phyloP scores from a whole-genome alignment of 2,888 invertebrate genomes.

The Drosophila meridiana region DNA sequence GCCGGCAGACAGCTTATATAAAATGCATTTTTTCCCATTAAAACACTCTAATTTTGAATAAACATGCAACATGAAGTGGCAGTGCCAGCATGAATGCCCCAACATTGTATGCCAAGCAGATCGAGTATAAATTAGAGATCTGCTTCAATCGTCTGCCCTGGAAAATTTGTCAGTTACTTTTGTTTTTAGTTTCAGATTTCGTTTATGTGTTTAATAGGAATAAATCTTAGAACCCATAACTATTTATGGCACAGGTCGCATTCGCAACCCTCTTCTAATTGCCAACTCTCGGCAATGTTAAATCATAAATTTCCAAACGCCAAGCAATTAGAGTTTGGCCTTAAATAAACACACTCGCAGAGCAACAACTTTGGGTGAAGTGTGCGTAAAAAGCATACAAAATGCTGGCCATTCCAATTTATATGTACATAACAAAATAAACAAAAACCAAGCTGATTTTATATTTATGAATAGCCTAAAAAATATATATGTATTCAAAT shows the following conservation, averaged over 20 bases:
- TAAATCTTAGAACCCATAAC: not conserved
- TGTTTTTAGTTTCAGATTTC: not conserved
- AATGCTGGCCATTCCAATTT: conserved; percentile 40
- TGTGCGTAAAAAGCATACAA: not conserved
- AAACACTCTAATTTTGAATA: conserved; percentile 43
- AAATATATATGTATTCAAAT: conserved; percentile 55
- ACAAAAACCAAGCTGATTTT: conserved; percentile 49
- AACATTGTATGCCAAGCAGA: conserved; percentile 7
- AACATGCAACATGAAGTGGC: conserved; percentile 56
- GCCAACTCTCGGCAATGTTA: conserved; percentile 4
- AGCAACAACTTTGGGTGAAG: conserved; percentile 1
- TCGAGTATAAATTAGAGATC: not conserved
- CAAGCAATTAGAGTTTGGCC: conserved; percentile 50
- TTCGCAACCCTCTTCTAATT: not conserved
- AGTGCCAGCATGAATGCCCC: conserved; percentile 9
- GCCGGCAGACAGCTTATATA: conserved; percentile 19
- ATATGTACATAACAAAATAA: conserved; percentile 38
- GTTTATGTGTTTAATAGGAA: not conserved
- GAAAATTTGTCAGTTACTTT: not conserved
- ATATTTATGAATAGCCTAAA: conserved; percentile 65
- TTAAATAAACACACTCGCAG: conserved; percentile 30
- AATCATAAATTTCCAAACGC: conserved; percentile 54
- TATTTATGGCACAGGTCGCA: not conserved
- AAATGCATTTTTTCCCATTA: conserved; percentile 26
- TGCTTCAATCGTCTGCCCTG: not conserved